Percentiles rank a stretch among this genome's conserved stretches.
These are phyloP conservation scores for Mastomys coucha DNA, from an alignment of 2,113 vertebrate species.

Conservation along the genomic window DNA sequence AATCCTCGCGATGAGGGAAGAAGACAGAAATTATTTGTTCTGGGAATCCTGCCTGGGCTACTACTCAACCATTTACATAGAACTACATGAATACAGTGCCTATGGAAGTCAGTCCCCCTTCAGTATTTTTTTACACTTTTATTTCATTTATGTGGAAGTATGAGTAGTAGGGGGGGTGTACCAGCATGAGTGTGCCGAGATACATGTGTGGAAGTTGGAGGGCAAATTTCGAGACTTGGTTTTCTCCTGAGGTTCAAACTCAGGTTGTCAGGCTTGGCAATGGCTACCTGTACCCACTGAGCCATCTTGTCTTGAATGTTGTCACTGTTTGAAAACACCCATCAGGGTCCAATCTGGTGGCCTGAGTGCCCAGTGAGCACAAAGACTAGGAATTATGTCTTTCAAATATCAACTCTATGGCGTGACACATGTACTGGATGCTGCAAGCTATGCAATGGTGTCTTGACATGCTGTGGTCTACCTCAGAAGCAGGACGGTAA, in stretches of 20 bases:
- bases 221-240: neutral
- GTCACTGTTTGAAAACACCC: neutral
- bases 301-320: neutral
- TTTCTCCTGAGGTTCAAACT: neutral
- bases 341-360: neutral
- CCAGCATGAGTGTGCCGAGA: neutral
- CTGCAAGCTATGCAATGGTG: accelerated
- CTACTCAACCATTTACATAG: neutral
- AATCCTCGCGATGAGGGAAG: neutral
- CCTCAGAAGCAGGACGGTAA: neutral
- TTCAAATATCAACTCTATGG: neutral
- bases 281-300: neutral
- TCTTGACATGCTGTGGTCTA: neutral
- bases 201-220: neutral
- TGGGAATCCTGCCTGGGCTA: neutral
- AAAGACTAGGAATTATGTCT: neutral
- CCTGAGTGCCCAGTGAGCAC: neutral
- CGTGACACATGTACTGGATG: neutral
- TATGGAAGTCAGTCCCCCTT: neutral
- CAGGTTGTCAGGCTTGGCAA: neutral
- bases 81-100: neutral
- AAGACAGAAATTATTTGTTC: slow-evolving; percentile 37
- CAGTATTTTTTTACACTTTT: neutral
- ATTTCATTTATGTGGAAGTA: neutral
- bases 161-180: neutral